A percentile compares a stretch with the other conserved stretches of the same genome.
These are phyloP conservation scores for Prionailurus bengalensis DNA, from an alignment of 2,113 vertebrate genomes.

Conservation along the genomic window DNA sequence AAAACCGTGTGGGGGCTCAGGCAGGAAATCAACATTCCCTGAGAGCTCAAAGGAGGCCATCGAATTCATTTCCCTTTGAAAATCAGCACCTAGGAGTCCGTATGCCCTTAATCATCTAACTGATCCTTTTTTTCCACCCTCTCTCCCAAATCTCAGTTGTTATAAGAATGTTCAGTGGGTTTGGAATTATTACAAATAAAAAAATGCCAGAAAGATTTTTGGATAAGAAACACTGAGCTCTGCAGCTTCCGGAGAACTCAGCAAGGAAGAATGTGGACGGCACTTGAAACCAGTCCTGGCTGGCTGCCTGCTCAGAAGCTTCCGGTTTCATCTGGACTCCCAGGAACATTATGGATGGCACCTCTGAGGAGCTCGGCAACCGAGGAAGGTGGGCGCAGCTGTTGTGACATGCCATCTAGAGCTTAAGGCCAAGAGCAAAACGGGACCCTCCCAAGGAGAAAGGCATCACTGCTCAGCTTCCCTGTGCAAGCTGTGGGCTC, in stretches of 20 bases:
- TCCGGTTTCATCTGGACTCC: neutral
- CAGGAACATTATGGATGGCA: neutral
- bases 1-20: neutral
- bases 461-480: neutral
- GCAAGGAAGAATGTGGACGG: slow-evolving; percentile 69
- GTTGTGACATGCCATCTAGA: neutral
- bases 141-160: slow-evolving; percentile 67
- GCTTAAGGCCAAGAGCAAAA: neutral
- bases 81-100: slow-evolving; percentile 16
- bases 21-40: slow-evolving; percentile 15
- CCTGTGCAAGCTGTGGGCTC: neutral
- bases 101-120: neutral
- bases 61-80: slow-evolving; percentile 45
- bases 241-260: slow-evolving; percentile 68
- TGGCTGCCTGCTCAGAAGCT: slow-evolving; percentile 54
- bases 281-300: slow-evolving; percentile 62
- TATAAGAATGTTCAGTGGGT: slow-evolving; percentile 70
- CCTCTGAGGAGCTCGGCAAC: neutral
- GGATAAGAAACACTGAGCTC: slow-evolving; percentile 71
- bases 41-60: slow-evolving; percentile 35
- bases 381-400: neutral
- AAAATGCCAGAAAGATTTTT: slow-evolving; percentile 78
- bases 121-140: neutral
- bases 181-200: slow-evolving; percentile 79
- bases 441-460: neutral